Evolutionary conservation across 2,888 invertebrate species (phyloP).

Genomic region (Norana najaformis): DNA sequence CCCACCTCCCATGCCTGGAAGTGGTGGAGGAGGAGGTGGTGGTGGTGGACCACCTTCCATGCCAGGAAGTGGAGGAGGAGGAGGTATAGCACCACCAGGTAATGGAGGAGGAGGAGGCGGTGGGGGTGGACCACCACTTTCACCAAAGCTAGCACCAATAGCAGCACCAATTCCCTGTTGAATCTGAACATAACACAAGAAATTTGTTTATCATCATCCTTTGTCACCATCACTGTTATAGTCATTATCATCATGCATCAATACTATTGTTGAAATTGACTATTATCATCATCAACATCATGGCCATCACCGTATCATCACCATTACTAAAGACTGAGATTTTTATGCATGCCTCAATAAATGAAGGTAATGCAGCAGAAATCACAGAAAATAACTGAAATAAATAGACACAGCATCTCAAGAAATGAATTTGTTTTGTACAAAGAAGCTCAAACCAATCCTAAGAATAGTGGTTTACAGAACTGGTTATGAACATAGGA

Average conservation of each 20-base stretch:
- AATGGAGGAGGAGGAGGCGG: constrained; percentile 54
- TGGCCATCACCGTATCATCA: too few species aligned
- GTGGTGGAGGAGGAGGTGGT: not conserved
- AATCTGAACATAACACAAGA: constrained; percentile 45
- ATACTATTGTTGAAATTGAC: too few species aligned
- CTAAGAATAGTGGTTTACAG: too few species aligned
- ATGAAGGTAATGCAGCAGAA: too few species aligned
- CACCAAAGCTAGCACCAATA: constrained; percentile 45
- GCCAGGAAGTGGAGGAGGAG: constrained; percentile 21
- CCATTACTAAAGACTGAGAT: too few species aligned
- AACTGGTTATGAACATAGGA: too few species aligned
- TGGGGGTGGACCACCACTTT: constrained; percentile 36
- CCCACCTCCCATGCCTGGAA: not conserved
- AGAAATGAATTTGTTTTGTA: too few species aligned
- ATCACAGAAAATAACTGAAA: too few species aligned
- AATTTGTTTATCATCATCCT: not conserved
- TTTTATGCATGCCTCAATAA: too few species aligned
- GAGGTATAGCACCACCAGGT: constrained; percentile 45
- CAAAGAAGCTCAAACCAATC: too few species aligned
- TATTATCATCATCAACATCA: not conserved
- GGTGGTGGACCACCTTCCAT: not conserved
- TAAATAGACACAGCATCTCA: too few species aligned
- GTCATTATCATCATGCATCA: not conserved
- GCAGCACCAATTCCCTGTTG: constrained; percentile 48
- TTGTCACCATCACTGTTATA: not conserved